A percentile compares a stretch with the other conserved stretches of the same genome.
These are phyloP conservation scores for Nephrotoma appendiculata DNA, from an alignment of 2,888 invertebrate species.

Conservation along the genomic window DNA sequence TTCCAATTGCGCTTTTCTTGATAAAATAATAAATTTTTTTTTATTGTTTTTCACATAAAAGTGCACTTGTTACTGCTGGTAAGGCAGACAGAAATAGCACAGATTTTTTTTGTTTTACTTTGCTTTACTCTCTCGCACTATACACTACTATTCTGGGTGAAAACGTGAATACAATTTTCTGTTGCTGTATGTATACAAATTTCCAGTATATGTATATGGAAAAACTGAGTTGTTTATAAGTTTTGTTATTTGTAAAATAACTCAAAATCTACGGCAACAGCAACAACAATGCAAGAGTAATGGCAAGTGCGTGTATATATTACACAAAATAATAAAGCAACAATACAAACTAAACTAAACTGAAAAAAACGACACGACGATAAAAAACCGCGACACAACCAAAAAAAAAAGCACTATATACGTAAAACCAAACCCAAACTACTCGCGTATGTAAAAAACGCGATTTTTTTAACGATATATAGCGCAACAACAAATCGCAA, in stretches of 20 bases:
- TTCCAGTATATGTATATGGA: background rate
- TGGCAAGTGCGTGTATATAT: conserved; percentile 1
- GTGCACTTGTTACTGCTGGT: conserved; percentile 3
- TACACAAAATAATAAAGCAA: background rate
- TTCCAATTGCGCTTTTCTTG: background rate
- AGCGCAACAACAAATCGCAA: background rate
- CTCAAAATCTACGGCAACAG: background rate
- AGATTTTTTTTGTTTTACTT: background rate
- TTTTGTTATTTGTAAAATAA: background rate
- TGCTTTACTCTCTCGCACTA: background rate
- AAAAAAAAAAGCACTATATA: background rate
- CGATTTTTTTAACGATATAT: background rate
- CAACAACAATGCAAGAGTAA: background rate
- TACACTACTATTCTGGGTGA: background rate
- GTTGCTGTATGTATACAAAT: background rate
- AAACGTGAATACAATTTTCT: background rate
- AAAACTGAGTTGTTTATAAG: background rate
- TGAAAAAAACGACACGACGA: background rate
- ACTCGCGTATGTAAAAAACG: background rate
- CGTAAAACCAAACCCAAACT: background rate
- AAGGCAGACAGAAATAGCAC: background rate
- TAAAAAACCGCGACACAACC: conserved; percentile 1
- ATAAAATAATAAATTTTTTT: background rate
- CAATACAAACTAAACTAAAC: background rate
- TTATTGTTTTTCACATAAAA: conserved; percentile 1